Base-by-base conservation (phyloP, 2,113 vertebrate genomes). In the Aleadryas rufinucha region DNA sequence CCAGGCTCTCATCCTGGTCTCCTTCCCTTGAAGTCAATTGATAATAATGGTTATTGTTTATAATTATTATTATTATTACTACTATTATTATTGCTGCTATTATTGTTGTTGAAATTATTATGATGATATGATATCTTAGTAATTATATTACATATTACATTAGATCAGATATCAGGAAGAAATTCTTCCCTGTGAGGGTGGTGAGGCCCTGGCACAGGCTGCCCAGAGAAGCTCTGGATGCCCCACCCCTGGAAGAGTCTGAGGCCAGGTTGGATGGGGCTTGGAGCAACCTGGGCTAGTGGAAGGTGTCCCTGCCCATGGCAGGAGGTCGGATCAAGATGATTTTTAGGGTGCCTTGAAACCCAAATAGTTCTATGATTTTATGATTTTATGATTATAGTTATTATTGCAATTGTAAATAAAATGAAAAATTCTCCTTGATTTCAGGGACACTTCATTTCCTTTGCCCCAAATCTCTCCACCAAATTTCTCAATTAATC, bases 231-330 rank as follows among this genome's bases (percentile, higher is more conserved):
- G 16, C 21, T 68, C 20, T 69, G n/a, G 10, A 6, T 54, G 17
- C 8, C 7, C 11, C n/a, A 47, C 2, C 16, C n/a, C 47, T 83
- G 54, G 21, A 41, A 35, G 4, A 27, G 41, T 27, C 2, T 17
- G 30, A 41, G 26, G 8, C 2, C 41, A 35, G 10, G 7, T 1
- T 83, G 41, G 17, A 35, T 0, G 0, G 23, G 6, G 16, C 16
- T 66, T 30, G 23, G 16, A 39, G 17, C 2, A 76, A 13, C 3
- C 3, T 61, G 70, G 41, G 9, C 5, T 27, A 33, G 5, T 54
- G 30, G 21, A 35, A 76, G 4, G 4, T 69, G 39, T 7, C 20
- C 6, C 24, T 47, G n/a, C n/a, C 14, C 28, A 22, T 42, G n/a
- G 11, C 17, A 61, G 17, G 12, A 3, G 1, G 4, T 26, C 60